Evolutionary conservation across 1,140 invertebrate genomes (phyloP), one percentile per base, ranked within the genome.

Genomic region (Meteorus sp.): DNA sequence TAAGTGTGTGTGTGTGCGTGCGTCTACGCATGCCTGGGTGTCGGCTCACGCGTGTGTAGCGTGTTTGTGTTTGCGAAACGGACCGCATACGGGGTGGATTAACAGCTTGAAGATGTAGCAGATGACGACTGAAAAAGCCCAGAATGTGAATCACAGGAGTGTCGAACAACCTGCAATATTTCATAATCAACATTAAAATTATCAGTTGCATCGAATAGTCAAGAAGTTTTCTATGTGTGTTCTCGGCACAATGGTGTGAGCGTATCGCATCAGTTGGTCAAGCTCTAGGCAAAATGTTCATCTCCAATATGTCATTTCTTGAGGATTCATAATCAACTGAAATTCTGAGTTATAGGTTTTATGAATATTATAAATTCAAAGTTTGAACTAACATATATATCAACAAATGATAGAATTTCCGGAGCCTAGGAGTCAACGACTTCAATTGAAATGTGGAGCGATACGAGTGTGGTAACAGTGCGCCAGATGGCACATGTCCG

Each of bases 271-370:
- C 75, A 75, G 78, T 78, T 79, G 77, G 75, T 69, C 56, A 27
- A 56, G 56, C 19, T 67, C 77, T 75, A 79, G 76, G 76, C 76
- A 70, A 76, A 79, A 77, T 79, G 72, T 73, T 73, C 70, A 72
- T 75, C 69, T 64, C 44, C 56, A 64, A 67, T 74, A 72, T 74
- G 71, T 71, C 70, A 66, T 70, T 66, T 60, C 52, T 52, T 44
- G 41, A 41, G 25, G 37, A 48, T 53, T 60, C 37, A 15, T 56
- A 43, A 48, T 55, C 20, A 20, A 9, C 27, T 8, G 19, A 52
- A 35, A 37, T n/a, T 52, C 50, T 19, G 25, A 15, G 13, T 13
- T 19, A 52, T 33, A 19, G 17, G 17, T 39, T 39, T n/a, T 39
- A 15, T 39, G 17, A 15, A 39, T 39, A 39, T 15, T 39, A 15